Base-by-base conservation (phyloP, 2,888 invertebrate genomes). In the Noctuana brunneofusca region DNA sequence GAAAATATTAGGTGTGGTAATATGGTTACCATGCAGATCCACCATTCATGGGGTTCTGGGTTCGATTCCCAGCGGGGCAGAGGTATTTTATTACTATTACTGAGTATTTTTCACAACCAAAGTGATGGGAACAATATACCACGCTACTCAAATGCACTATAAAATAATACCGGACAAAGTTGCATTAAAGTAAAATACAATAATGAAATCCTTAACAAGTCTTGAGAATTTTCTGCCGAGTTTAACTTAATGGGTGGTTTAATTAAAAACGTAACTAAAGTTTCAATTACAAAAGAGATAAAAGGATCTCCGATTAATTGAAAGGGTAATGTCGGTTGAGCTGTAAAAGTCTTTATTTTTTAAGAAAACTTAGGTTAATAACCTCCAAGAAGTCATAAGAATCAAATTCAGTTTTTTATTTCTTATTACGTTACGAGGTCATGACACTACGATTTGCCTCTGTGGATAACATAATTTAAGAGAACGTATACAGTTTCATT, bases 221-320 rank as follows among this genome's bases (percentile, higher is more conserved):
- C 41, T 41, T 18, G 43, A 43, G 14, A 18, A 18, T 43, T 43
- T 43, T 18, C 43, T 18, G 18, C 9, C 16, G 9, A 43, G 43
- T 43, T 43, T 43, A 43, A 43, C 43, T 18, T 18, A 43, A 43
- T 43, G 43, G 43, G 1, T 22, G 22, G 48, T 48, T 48, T 48
- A 48, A 48, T 48, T 48, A 48, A 48, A 24, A 49, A 22, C 22
- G 14, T 49, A 14, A 24, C 49, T 24, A 24, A 49, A 49, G 27
- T 27, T 49, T 49, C 49, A 14, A 27, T 27, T 49, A 49, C 14
- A 14, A 49, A 27, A 22, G 27, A 49, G 24, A 49, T 43, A 48
- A 57, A 46, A 57, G 49, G 49, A 49, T 49, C 49, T 27, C 27
- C n/a, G 32, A 30, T 46, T 30, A 27, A 32, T 32, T 30, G 12